phyloP scores from a whole-genome alignment of 2,888 invertebrate genomes.

The Lapara coniferarum region DNA sequence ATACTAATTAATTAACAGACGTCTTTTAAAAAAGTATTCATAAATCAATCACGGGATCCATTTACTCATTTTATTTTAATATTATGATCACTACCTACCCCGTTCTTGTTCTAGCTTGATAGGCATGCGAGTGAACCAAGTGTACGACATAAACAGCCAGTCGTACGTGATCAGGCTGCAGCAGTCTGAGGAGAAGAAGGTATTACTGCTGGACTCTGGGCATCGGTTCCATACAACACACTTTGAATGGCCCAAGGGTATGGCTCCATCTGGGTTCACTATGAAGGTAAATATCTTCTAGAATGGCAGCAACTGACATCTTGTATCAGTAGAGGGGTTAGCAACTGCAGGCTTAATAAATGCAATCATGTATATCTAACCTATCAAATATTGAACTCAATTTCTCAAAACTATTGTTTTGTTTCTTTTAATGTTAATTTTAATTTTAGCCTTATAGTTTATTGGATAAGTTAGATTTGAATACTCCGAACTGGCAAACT shows the following conservation, averaged over 20 bases:
- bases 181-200: conserved; percentile 93
- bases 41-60: too few relatives aligned
- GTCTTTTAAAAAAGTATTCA: too few relatives aligned
- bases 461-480: not conserved
- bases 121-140: conserved; percentile 97
- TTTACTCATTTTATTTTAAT: too few relatives aligned
- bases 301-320: not conserved
- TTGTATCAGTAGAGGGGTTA: not conserved
- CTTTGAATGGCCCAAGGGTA: conserved; percentile 99
- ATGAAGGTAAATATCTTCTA: conserved; percentile 91
- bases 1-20: too few relatives aligned
- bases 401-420: too few relatives aligned
- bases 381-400: not conserved
- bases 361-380: too few relatives aligned
- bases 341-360: too few relatives aligned
- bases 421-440: not conserved
- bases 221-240: conserved; percentile 96
- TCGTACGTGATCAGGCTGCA: conserved; percentile 96
- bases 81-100: too few relatives aligned
- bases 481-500: too few relatives aligned
- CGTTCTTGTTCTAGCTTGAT: conserved; percentile 83
- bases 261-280: conserved; percentile 96
- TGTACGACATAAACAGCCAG: conserved; percentile 98
- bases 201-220: conserved; percentile 97
- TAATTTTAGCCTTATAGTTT: not conserved